Percentiles rank a stretch among this genome's conserved stretches.
Evolutionary conservation across 2,113 vertebrate species (phyloP).

Genomic region (Sus scrofa): T2T-Sscrofa CM000812.6:59893001-59893500

Average conservation of each 20-base stretch:
- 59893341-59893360: not conserved
- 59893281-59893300: not conserved
- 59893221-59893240: not conserved
- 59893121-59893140: not conserved
- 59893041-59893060: not conserved
- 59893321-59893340: not conserved
- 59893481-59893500: not conserved
- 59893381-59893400: constrained; percentile 14
- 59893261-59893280: not conserved
- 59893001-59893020: not conserved
- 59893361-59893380: not conserved
- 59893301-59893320: not conserved
- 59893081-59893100: not conserved
- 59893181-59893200: not conserved
- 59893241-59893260: not conserved
- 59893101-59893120: not conserved
- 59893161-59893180: not conserved
- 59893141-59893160: not conserved
- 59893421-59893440: not conserved
- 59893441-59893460: not conserved
- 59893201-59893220: not conserved
- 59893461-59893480: not conserved
- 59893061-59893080: not conserved
- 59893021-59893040: not conserved
- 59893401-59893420: not conserved